Base-by-base conservation (phyloP, 2,113 vertebrate species). In the Cisticola juncidis region DNA sequence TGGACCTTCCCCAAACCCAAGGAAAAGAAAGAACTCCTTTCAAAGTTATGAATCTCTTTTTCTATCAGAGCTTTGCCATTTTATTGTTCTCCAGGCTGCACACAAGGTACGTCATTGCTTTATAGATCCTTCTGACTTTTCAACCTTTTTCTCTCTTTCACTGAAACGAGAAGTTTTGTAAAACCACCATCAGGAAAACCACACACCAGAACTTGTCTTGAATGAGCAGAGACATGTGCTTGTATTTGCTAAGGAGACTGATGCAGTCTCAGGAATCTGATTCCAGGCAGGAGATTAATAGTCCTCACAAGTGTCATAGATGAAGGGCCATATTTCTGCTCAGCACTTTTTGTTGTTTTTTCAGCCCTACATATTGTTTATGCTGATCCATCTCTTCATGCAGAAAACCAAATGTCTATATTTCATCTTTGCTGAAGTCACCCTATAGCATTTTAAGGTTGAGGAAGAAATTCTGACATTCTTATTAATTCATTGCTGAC, bases 371-470 rank as follows among this genome's bases (percentile, higher is more conserved):
- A n/a, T 81, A 47, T 57, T 94, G 85, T 83, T 95, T 92, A 80
- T 48, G 44, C 69, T 88, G 71, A 77, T 83, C 71, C 40, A 78
- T n/a, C 47, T 74, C 56, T 53, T 79, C 33, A 48, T 62, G 77
- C 44, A 83, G 82, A 83, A 95, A 95, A 48, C 25, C n/a, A 86
- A 95, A 86, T 26, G 48, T 71, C 76, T 88, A 11, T 86, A 74
- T 78, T 91, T 95, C 80, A 86, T 70, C 56, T 83, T 58, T 76
- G n/a, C 53, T 71, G 61, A 74, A 93, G 56, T 56, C 23, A 66
- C 20, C 20, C 40, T 14, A 64, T 9, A 60, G 13, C 48, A 90
- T 81, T 94, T 84, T 89, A 69, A 89, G 68, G 23, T 14, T 61
- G 65, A 56, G 40, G 56, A 94, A 89, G 69, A 89, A 77, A 78